phyloP scores from a whole-genome alignment of 2,797 vertebrate genomes.

The Capromys pilorides region DNA sequence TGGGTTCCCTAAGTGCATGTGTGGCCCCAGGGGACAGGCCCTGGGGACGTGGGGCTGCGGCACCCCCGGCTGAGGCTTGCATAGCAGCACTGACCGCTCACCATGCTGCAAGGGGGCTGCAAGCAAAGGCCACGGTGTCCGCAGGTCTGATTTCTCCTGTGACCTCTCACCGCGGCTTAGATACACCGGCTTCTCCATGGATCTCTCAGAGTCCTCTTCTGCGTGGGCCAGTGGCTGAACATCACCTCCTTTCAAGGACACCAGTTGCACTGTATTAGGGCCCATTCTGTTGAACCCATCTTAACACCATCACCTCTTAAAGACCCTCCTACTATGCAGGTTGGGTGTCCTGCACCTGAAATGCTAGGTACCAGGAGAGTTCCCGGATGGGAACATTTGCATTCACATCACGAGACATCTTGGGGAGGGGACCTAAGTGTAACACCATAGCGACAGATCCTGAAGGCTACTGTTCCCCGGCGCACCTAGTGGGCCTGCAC shows the following conservation, averaged over 20 bases:
- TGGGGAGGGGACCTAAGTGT: not conserved
- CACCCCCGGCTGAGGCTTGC: accelerated
- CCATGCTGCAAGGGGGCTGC: not conserved
- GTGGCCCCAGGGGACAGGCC: not conserved
- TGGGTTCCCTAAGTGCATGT: not conserved
- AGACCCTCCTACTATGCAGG: not conserved
- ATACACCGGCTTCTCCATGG: not conserved
- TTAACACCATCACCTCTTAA: not conserved
- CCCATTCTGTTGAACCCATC: not conserved
- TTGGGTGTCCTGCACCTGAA: not conserved
- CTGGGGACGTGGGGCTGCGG: accelerated
- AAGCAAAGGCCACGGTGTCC: accelerated
- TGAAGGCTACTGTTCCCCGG: too few species aligned
- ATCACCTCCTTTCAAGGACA: not conserved
- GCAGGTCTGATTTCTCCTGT: not conserved
- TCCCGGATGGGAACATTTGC: not conserved
- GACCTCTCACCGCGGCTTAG: not conserved
- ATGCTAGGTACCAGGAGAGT: not conserved
- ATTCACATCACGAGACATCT: not conserved
- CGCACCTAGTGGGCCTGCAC: not conserved
- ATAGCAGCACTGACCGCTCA: accelerated
- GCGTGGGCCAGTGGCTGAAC: not conserved
- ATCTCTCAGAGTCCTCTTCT: accelerated
- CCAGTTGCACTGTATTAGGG: too few species aligned
- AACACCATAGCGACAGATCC: not conserved